Evolutionary conservation across 2,888 invertebrate species (phyloP).

Genomic region (Anthophora plumipes): DNA sequence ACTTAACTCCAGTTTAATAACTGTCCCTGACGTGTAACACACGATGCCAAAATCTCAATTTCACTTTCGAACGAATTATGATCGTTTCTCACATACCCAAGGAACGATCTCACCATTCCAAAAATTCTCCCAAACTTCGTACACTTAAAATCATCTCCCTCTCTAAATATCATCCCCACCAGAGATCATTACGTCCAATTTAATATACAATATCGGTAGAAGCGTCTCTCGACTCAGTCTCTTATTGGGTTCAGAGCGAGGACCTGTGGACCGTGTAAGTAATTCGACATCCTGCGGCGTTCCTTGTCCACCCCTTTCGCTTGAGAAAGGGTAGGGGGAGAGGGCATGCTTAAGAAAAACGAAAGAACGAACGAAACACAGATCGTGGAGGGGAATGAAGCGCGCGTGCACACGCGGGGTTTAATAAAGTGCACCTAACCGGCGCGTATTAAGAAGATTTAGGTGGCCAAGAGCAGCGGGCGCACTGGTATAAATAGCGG

Average conservation of each 20-base stretch:
- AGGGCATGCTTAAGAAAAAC: not conserved
- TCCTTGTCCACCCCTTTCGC: slow-evolving; percentile 33
- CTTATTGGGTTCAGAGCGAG: slow-evolving; percentile 56
- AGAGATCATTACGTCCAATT: slow-evolving; percentile 57
- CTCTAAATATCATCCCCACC: not conserved
- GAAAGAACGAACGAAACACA: not conserved
- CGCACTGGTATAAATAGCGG: slow-evolving; percentile 79
- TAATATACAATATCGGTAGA: slow-evolving; percentile 59
- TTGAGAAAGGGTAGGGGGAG: not conserved
- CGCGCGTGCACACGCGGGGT: slow-evolving; percentile 66
- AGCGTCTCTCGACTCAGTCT: slow-evolving; percentile 45
- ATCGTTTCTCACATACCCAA: not conserved
- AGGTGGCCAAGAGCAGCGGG: slow-evolving; percentile 74
- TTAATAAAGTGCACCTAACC: slow-evolving; percentile 79
- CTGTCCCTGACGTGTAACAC: too few species aligned
- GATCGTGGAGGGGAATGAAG: slow-evolving; percentile 13
- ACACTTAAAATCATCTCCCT: slow-evolving; percentile 27
- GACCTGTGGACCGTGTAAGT: slow-evolving; percentile 49
- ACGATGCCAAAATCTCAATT: too few species aligned
- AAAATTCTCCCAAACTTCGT: not conserved
- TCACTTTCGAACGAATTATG: too few species aligned
- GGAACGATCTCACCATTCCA: not conserved
- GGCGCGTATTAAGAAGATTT: slow-evolving; percentile 82
- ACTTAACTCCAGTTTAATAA: too few species aligned
- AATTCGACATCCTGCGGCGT: slow-evolving; percentile 64